Evolutionary conservation across 2,888 invertebrate genomes (phyloP).

Genomic region (Agrochola circellaris): DNA sequence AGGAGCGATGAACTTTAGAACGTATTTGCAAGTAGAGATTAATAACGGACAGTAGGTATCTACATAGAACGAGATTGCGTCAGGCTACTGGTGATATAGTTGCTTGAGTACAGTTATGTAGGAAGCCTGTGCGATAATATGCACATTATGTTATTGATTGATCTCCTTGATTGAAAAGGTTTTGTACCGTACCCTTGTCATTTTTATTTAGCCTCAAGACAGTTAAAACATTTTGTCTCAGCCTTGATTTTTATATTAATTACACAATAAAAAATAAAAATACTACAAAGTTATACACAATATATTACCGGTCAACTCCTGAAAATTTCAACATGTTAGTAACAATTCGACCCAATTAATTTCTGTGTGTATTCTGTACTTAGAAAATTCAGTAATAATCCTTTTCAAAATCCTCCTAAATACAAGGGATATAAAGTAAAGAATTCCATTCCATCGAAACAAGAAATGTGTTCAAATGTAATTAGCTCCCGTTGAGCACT

Average conservation of each 20-base stretch:
- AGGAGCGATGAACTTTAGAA: constrained; percentile 28
- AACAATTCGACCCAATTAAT: neutral
- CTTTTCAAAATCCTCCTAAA: neutral
- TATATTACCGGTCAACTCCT: neutral
- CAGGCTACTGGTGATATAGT: neutral
- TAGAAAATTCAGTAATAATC: neutral
- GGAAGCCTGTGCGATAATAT: neutral
- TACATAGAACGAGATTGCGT: constrained; percentile 3
- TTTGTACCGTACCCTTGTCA: neutral
- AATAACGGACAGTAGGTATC: constrained; percentile 21
- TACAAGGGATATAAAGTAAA: neutral
- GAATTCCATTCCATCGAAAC: neutral
- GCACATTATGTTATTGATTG: neutral
- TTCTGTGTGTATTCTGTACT: neutral
- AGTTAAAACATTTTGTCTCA: neutral
- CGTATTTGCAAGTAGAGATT: constrained; percentile 46
- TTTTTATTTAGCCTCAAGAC: neutral
- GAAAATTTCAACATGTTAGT: neutral
- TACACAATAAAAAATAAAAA: neutral
- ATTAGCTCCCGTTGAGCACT: constrained; percentile 48
- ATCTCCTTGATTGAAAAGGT: neutral
- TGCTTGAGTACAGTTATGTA: neutral
- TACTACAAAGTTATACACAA: neutral
- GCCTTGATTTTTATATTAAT: neutral
- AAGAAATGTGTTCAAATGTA: constrained; percentile 27